Evolutionary conservation across 2,113 vertebrate genomes (phyloP).

Genomic region (Balaeniceps rex): DNA sequence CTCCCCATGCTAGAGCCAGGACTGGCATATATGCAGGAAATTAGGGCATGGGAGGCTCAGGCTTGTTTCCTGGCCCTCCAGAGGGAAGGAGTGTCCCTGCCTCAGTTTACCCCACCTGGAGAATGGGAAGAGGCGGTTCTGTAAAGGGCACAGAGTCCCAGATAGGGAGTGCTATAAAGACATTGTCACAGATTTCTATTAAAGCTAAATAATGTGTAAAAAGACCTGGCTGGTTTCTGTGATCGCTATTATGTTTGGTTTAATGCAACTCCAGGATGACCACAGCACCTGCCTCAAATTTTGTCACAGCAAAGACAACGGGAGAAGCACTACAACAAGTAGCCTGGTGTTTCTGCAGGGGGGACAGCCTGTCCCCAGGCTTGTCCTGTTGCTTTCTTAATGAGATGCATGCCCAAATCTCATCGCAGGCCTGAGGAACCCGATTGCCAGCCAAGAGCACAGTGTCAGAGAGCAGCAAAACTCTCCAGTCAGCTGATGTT

Average conservation of each 20-base stretch:
- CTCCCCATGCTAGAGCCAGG: neutral
- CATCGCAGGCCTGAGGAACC: neutral
- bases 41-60: neutral
- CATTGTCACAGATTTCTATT: neutral
- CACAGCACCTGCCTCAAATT: neutral
- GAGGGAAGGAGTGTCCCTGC: neutral
- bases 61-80: neutral
- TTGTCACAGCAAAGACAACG: neutral
- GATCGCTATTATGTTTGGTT: neutral
- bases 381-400: neutral
- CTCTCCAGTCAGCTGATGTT: accelerated
- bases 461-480: neutral
- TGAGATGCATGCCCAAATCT: neutral
- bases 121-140: neutral
- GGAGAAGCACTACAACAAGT: neutral
- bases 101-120: neutral
- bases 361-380: neutral
- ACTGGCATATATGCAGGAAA: neutral
- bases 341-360: neutral
- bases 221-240: neutral
- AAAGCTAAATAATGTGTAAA: neutral
- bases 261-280: neutral
- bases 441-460: neutral
- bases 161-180: neutral
- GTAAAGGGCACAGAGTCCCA: neutral